phyloP scores from a whole-genome alignment of 2,797 vertebrate species.

The Melanogrammus aeglefinus region DNA sequence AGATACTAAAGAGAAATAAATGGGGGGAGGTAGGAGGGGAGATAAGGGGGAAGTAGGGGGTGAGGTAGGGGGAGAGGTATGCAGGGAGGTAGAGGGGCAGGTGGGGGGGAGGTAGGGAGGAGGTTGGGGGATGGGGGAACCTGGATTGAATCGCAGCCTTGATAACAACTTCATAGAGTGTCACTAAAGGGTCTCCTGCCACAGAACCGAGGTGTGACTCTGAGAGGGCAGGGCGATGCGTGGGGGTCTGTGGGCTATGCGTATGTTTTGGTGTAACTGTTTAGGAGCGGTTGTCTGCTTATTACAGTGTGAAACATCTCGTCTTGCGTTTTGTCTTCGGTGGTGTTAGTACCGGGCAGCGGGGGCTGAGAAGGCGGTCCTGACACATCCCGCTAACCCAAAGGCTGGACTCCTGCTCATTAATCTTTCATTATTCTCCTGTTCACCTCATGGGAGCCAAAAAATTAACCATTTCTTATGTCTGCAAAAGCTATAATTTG shows the following conservation, averaged over 20 bases:
- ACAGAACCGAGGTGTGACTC: neutral
- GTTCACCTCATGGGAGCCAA: conserved; percentile 31
- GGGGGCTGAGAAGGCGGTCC: conserved; percentile 16
- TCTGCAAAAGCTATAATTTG: conserved; percentile 45
- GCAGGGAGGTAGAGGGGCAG: neutral
- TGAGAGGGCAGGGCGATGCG: neutral
- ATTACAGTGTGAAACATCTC: neutral
- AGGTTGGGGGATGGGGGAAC: conserved; percentile 1
- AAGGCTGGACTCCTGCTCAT: conserved; percentile 34
- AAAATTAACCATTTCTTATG: conserved; percentile 53
- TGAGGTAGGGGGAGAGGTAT: neutral
- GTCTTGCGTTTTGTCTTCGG: conserved; percentile 45
- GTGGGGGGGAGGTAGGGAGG: conserved; percentile 1
- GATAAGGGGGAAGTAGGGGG: conserved; percentile 14
- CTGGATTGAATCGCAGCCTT: conserved; percentile 19
- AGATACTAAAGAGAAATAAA: too few species aligned
- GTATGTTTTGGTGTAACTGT: too few species aligned
- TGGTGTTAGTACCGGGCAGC: conserved; percentile 26
- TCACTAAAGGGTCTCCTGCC: conserved; percentile 28
- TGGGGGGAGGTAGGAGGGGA: neutral
- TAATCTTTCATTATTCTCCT: conserved; percentile 49
- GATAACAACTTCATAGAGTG: conserved; percentile 20
- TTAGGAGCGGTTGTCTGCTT: too few species aligned
- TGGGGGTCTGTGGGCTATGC: neutral
- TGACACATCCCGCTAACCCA: conserved; percentile 15